A percentile compares a stretch with the other conserved stretches of the same genome.
Conservation (phyloP, 2,888 invertebrate species). For the Argyresthia albistria region DNA sequence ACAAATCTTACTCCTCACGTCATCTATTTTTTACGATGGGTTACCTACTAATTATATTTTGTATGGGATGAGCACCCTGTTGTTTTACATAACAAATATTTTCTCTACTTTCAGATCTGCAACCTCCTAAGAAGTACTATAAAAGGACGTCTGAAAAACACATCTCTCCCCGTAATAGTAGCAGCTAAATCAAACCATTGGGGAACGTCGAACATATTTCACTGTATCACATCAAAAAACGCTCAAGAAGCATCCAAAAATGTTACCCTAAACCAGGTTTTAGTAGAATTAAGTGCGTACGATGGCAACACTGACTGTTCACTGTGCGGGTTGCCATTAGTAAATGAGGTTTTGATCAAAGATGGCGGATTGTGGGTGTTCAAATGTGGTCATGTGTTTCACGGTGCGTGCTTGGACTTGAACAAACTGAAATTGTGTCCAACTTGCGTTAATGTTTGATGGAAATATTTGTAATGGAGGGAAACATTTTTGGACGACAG, state of each 20-base stretch:
- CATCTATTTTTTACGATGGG: no score
- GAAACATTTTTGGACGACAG: no score
- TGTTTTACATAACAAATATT: not conserved
- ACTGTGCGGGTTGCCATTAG: slow-evolving; percentile 72
- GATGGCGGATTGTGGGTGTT: slow-evolving; percentile 76
- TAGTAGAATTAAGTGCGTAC: slow-evolving; percentile 30
- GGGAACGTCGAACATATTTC: slow-evolving; percentile 50
- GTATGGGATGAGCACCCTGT: no score
- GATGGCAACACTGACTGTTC: slow-evolving; percentile 48
- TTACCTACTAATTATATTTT: no score
- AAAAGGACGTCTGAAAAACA: slow-evolving; percentile 41
- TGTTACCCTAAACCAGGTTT: slow-evolving; percentile 26
- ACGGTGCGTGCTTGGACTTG: slow-evolving; percentile 73
- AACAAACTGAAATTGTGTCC: slow-evolving; percentile 66
- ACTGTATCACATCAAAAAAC: not conserved
- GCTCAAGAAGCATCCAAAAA: slow-evolving; percentile 13
- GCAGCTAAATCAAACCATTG: slow-evolving; percentile 60
- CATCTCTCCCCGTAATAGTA: slow-evolving; percentile 48
- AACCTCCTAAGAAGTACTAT: slow-evolving; percentile 38
- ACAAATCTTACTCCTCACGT: no score
- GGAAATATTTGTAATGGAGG: no score
- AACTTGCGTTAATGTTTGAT: slow-evolving; percentile 25
- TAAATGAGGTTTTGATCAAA: slow-evolving; percentile 70
- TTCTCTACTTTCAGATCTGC: slow-evolving; percentile 35
- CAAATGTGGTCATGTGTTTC: slow-evolving; percentile 75